Evolutionary conservation across 2,113 vertebrate genomes (phyloP).

Genomic region (Pelecanoides urinatrix): DNA sequence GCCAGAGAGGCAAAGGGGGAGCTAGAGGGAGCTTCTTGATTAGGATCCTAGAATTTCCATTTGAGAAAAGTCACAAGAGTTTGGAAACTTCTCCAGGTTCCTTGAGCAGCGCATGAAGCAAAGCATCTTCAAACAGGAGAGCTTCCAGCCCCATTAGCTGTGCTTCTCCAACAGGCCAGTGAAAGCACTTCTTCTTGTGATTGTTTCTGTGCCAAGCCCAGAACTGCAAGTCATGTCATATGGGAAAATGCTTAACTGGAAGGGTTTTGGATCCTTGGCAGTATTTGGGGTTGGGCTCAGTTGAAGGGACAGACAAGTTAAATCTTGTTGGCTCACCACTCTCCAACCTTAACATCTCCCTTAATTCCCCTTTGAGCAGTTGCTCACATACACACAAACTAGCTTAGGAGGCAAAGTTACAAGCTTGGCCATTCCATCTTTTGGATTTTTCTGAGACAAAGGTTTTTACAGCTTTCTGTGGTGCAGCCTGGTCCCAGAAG

Average conservation of each 20-base stretch:
- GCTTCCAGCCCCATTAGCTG: background rate
- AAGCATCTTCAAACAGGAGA: background rate
- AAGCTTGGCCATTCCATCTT: background rate
- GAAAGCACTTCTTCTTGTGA: background rate
- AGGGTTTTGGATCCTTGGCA: background rate
- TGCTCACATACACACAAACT: fast-evolving
- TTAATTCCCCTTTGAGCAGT: background rate
- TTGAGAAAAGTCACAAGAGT: background rate
- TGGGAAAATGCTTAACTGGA: background rate
- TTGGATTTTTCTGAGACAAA: background rate
- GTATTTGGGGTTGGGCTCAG: background rate
- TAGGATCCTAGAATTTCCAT: background rate
- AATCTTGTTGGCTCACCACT: background rate
- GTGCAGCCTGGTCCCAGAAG: background rate
- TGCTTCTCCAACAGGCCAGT: background rate
- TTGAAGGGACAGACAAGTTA: background rate
- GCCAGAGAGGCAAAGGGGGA: background rate
- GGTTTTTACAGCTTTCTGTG: background rate
- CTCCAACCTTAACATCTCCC: background rate
- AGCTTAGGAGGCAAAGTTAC: background rate
- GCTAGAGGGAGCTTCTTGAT: background rate
- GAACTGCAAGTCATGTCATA: background rate
- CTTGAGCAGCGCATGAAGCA: background rate
- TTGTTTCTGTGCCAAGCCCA: background rate
- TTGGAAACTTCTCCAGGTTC: background rate